A percentile compares a stretch with the other conserved stretches of the same genome.
Evolutionary conservation across 2,113 vertebrate genomes (phyloP).

Genomic region (Lichenostomus cassidix): DNA sequence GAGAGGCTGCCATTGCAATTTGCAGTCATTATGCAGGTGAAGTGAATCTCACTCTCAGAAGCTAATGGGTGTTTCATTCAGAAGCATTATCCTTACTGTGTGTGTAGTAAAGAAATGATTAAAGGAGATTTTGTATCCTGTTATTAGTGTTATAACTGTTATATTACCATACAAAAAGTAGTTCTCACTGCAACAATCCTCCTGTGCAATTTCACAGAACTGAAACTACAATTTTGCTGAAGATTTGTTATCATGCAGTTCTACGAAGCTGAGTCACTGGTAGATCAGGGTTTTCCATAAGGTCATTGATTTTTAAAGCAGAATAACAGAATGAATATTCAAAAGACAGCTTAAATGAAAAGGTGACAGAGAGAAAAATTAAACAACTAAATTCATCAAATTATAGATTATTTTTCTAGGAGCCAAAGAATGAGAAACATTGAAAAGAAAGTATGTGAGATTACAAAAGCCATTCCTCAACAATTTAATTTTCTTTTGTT

Average conservation of each 20-base stretch:
- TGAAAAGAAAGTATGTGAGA: background rate
- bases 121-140: background rate
- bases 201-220: background rate
- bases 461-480: background rate
- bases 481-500: background rate
- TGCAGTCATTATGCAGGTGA: background rate
- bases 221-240: conserved; percentile 27
- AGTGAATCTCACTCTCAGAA: background rate
- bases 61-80: background rate
- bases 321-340: background rate
- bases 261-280: background rate
- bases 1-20: background rate
- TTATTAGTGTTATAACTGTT: background rate
- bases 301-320: conserved; percentile 22
- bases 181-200: background rate
- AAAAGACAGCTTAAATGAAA: background rate
- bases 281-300: background rate
- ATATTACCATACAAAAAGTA: background rate
- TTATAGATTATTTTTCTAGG: background rate
- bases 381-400: background rate
- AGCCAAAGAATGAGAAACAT: background rate
- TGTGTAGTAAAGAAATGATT: background rate
- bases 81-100: background rate
- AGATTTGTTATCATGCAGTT: background rate
- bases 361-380: background rate